Percentiles rank a stretch among this genome's conserved stretches.
phyloP scores from a whole-genome alignment of 2,113 vertebrate species.

The Typhlomys cinereus region DNA sequence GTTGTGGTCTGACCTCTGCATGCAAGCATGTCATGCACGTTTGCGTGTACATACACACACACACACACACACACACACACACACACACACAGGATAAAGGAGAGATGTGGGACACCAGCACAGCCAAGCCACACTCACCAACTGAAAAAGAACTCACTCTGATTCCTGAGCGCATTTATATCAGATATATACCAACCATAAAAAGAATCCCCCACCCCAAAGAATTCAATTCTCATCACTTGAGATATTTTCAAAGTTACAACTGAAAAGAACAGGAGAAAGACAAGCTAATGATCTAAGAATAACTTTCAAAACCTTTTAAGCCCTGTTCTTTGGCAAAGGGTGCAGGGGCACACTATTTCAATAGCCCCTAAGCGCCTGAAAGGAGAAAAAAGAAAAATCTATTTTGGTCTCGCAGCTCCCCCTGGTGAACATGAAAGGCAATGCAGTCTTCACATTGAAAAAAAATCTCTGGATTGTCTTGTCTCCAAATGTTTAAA shows the following conservation, averaged over 20 bases:
- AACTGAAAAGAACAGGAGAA: not conserved
- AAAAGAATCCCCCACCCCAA: not conserved
- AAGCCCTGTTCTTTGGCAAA: slow-evolving; percentile 12
- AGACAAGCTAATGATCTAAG: not conserved
- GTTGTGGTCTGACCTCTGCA: no score
- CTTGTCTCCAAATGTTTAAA: not conserved
- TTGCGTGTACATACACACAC: no score
- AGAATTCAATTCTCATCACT: not conserved
- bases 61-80: no score
- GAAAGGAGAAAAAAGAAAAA: not conserved
- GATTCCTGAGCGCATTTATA: not conserved
- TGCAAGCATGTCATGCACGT: no score
- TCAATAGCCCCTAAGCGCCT: not conserved
- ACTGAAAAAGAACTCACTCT: not conserved
- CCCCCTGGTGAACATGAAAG: slow-evolving; percentile 52
- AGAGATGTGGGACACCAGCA: no score
- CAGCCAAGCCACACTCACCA: no score
- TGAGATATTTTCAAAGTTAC: slow-evolving; percentile 13
- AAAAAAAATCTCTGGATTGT: not conserved
- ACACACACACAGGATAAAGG: no score
- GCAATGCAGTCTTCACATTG: not conserved
- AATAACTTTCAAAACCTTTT: not conserved
- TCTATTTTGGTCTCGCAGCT: not conserved
- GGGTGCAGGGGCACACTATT: not conserved
- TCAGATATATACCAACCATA: not conserved